phyloP scores from a whole-genome alignment of 2,888 invertebrate species.

The Entomobrya multifasciata region DNA sequence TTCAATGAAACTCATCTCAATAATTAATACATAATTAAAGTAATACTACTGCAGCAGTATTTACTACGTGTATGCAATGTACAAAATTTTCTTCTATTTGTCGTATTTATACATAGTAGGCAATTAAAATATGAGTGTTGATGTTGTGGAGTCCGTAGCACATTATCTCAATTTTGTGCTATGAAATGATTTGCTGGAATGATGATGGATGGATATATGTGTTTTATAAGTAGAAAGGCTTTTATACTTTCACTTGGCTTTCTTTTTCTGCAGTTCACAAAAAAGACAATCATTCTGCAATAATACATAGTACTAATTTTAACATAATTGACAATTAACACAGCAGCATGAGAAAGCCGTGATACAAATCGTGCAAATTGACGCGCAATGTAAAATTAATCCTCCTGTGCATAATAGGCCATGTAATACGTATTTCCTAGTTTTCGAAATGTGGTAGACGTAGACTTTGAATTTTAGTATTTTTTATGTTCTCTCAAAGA shows the following conservation, averaged over 20 bases:
- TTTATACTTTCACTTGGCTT: conserved; percentile 54
- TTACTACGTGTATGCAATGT: conserved; percentile 12
- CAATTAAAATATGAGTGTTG: conserved; percentile 65
- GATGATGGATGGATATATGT: conserved; percentile 54
- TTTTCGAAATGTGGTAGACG: background rate
- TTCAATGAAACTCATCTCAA: conserved; percentile 51
- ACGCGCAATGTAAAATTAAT: background rate
- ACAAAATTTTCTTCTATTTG: conserved; percentile 35
- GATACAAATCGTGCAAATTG: conserved; percentile 1
- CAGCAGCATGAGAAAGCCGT: conserved; percentile 19
- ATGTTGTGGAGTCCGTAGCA: conserved; percentile 80
- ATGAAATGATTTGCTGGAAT: conserved; percentile 55
- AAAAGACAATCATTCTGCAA: background rate
- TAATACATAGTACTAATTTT: background rate
- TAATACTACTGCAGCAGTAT: conserved; percentile 41
- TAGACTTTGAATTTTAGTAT: background rate
- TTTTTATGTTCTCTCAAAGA: background rate
- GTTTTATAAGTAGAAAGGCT: conserved; percentile 50
- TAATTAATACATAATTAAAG: conserved; percentile 45
- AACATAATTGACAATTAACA: conserved; percentile 18
- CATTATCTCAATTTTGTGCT: conserved; percentile 53
- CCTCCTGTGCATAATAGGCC: background rate
- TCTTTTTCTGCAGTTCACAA: conserved; percentile 10
- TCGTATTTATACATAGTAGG: conserved; percentile 42
- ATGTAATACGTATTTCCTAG: background rate